phyloP scores from a whole-genome alignment of 2,888 invertebrate species.

The Eupithecia tripunctaria region DNA sequence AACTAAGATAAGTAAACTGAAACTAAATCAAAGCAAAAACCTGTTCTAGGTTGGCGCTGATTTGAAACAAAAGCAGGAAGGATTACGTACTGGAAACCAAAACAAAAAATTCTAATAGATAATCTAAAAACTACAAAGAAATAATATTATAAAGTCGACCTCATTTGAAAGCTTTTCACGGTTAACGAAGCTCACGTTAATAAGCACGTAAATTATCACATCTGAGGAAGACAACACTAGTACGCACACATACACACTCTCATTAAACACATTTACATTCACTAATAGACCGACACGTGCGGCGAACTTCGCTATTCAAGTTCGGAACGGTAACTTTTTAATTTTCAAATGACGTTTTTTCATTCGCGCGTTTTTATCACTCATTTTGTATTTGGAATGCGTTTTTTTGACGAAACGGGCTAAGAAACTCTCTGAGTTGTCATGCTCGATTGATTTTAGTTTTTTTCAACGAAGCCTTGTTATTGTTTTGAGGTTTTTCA shows the following conservation, averaged over 20 bases:
- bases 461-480: constrained; percentile 50
- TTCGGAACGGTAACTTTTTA: constrained; percentile 55
- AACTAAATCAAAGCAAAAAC: too few relatives aligned
- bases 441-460: constrained; percentile 68
- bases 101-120: too few relatives aligned
- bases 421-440: constrained; percentile 60
- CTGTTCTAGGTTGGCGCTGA: too few relatives aligned
- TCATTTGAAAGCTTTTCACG: neutral
- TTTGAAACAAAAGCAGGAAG: too few relatives aligned
- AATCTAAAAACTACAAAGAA: too few relatives aligned
- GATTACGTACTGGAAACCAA: too few relatives aligned
- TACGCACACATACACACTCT: constrained; percentile 73
- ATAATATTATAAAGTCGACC: too few relatives aligned
- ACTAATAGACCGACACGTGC: constrained; percentile 72
- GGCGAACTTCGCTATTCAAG: constrained; percentile 63
- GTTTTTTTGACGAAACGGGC: constrained; percentile 70
- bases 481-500: constrained; percentile 51
- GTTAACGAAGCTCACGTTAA: constrained; percentile 33
- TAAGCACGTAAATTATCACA: constrained; percentile 55
- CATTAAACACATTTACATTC: constrained; percentile 82
- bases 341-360: constrained; percentile 37
- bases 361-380: constrained; percentile 52
- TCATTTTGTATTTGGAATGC: constrained; percentile 61
- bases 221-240: constrained; percentile 64
- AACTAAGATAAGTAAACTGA: too few relatives aligned